These are phyloP conservation scores for Acanthosoma haemorrhoidale DNA, from an alignment of 2,888 invertebrate species.

Conservation along the genomic window DNA sequence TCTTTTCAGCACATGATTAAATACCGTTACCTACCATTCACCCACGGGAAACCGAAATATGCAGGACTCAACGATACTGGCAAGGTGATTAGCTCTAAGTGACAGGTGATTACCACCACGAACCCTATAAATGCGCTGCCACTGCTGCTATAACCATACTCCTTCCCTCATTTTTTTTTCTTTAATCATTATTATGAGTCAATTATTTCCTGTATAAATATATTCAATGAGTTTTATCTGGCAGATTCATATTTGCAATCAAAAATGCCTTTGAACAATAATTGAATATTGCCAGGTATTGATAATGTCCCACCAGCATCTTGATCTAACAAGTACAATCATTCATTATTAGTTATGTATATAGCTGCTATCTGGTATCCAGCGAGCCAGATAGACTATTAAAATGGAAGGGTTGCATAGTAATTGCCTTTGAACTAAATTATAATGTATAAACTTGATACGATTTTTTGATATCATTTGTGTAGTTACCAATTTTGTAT, in stretches of 20 bases:
- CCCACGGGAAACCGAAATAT: constrained; percentile 95
- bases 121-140: neutral
- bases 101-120: constrained; percentile 38
- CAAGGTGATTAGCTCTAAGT: constrained; percentile 44
- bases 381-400: too few species aligned
- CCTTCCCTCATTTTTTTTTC: neutral
- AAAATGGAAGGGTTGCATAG: neutral
- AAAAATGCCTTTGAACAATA: too few species aligned
- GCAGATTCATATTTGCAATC: too few species aligned
- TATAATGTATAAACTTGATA: neutral
- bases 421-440: neutral
- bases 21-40: constrained; percentile 97
- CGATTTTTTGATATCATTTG: neutral
- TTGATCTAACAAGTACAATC: too few species aligned
- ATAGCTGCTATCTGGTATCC: too few species aligned
- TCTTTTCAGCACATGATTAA: constrained; percentile 92
- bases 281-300: too few species aligned
- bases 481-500: neutral
- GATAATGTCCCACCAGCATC: too few species aligned
- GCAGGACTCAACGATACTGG: constrained; percentile 57
- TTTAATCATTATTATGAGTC: neutral
- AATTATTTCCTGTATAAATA: too few species aligned
- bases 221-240: too few species aligned
- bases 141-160: neutral
- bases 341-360: too few species aligned